Evolutionary conservation across 2,797 vertebrate genomes (phyloP), one percentile per base, ranked within the genome.

Genomic region (Malurus splendens): DNA sequence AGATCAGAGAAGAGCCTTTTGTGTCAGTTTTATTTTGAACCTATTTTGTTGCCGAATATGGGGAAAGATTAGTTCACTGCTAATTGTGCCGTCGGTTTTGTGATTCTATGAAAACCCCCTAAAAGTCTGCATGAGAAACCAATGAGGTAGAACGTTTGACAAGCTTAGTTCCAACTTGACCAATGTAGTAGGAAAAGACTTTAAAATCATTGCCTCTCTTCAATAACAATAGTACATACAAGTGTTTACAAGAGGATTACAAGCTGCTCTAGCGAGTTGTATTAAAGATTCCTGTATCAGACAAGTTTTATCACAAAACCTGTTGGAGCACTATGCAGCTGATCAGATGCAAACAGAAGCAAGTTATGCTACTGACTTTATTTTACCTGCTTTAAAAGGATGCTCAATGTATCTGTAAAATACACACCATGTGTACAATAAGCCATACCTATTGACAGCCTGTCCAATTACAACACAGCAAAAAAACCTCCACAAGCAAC

Each of bases 381-480:
- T 94, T 95, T 94, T 77, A 93, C 94, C 92, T 87, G 89, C 89
- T 93, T 96, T 94, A 91, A 91, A 96, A 92, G 93, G 82, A 94
- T 87, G 80, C 45, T 39, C 22, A 44, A 84, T 85, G 65, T 94
- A 94, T 95, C 95, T 92, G 86, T 89, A 90, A 95, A 93, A 95
- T 86, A 85, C 59, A 83, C 71, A 33, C 89, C 77, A 76, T 14
- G 52, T 12, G 2, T 75, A 88, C 94, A 95, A 91, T 82, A 90
- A 91, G 68, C 62, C n/a, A 28, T 78, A 95, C 93, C 89, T 94
- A 96, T 96, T 96, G 93, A 94, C 93, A 96, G 95, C 94, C 94
- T 96, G 90, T 86, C 96, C 96, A 96, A 95, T 96, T 96, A 93
- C 80, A 92, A 73, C 78, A 86, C 76, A 66, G 61, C 42, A 82